Conservation (phyloP, 2,113 vertebrate species). For the Pluvialis apricaria region DNA sequence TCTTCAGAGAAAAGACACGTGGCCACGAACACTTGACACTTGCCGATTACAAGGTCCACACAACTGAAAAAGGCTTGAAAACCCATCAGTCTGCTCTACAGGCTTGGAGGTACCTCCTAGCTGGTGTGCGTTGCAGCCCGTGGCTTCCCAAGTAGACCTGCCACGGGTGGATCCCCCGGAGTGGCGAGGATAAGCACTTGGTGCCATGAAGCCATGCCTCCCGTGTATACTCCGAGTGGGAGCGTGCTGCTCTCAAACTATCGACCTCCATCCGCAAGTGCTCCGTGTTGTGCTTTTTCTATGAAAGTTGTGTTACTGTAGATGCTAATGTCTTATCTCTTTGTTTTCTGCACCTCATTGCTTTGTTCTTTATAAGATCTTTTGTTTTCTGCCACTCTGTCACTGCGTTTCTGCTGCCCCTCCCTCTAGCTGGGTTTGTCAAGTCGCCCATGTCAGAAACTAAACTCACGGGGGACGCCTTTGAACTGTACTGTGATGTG, state of each 20-base stretch:
- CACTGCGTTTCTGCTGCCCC: slow-evolving; percentile 81
- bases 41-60: accelerated
- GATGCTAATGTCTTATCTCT: slow-evolving; percentile 57
- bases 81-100: accelerated
- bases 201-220: background rate
- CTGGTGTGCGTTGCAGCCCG: accelerated
- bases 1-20: background rate
- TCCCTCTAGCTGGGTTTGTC: slow-evolving; percentile 98
- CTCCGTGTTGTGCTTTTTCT: slow-evolving; percentile 41
- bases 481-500: slow-evolving; percentile 99
- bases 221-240: background rate
- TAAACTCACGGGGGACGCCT: slow-evolving; percentile 98
- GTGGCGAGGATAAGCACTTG: background rate
- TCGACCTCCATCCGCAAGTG: background rate
- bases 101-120: background rate
- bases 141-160: background rate
- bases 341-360: slow-evolving; percentile 77
- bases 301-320: slow-evolving; percentile 57
- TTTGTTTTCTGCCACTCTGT: slow-evolving; percentile 70
- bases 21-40: accelerated
- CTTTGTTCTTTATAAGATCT: slow-evolving; percentile 75
- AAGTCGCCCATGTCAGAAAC: slow-evolving; percentile 99
- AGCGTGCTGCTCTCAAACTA: background rate
- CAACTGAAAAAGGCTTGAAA: background rate
- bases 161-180: accelerated